Conservation (phyloP, 2,888 invertebrate genomes). For the Trypoxylon attenuatum region DNA sequence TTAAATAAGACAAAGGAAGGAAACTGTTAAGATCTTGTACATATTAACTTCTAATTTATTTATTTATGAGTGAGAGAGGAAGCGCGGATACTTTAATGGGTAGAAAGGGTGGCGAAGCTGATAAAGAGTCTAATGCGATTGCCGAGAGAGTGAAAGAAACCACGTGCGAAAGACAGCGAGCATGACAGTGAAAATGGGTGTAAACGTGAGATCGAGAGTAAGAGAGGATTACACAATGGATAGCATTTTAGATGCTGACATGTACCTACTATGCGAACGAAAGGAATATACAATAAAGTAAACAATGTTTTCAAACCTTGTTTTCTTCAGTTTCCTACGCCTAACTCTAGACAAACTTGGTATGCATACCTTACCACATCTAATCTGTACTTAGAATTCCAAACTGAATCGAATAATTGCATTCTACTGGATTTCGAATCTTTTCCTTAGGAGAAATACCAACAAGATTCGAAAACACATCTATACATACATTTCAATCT, state of each 20-base stretch:
- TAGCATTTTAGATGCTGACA: constrained; percentile 52
- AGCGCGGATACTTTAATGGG: constrained; percentile 23
- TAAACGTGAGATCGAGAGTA: constrained; percentile 15
- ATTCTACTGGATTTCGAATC: too few species aligned
- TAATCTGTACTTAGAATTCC: background rate
- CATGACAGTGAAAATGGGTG: constrained; percentile 23
- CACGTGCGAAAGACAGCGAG: constrained; percentile 2
- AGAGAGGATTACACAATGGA: constrained; percentile 39
- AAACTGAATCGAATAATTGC: too few species aligned
- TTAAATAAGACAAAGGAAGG: constrained; percentile 52
- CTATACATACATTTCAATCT: too few species aligned
- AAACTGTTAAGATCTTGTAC: constrained; percentile 64
- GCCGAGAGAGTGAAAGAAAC: too few species aligned
- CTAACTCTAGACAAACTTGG: background rate
- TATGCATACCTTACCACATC: background rate
- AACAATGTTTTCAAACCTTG: constrained; percentile 67
- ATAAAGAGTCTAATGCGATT: too few species aligned
- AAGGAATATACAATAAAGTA: constrained; percentile 69
- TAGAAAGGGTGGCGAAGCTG: constrained; percentile 6
- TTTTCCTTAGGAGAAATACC: too few species aligned
- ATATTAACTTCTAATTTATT: constrained; percentile 70
- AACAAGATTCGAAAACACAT: too few species aligned
- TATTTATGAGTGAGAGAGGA: constrained; percentile 62
- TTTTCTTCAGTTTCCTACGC: constrained; percentile 7
- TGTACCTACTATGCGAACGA: constrained; percentile 65